Evolutionary conservation across 2,888 invertebrate species (phyloP).

Genomic region (Venustoraphidia nigricollis): DNA sequence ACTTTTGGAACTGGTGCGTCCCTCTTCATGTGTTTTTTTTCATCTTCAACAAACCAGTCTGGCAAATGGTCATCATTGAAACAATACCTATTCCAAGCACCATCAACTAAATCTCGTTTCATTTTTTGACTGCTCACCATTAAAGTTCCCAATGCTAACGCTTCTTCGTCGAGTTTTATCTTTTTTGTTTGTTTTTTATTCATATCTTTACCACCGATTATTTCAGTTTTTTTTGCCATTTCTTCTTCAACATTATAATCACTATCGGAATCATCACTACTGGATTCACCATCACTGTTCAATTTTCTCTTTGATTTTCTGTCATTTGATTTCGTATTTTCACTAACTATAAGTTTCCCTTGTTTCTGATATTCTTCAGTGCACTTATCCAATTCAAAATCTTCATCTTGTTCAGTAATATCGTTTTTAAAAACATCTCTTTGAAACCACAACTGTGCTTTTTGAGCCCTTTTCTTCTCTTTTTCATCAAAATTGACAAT

Average conservation of each 20-base stretch:
- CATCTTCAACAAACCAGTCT: conserved; percentile 92
- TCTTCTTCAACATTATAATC: conserved; percentile 33
- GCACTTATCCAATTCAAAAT: conserved; percentile 70
- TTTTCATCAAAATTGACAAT: conserved; percentile 67
- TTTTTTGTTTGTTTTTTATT: conserved; percentile 38
- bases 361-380: conserved; percentile 54
- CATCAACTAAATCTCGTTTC: conserved; percentile 78
- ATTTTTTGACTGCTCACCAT: conserved; percentile 82
- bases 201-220: conserved; percentile 45
- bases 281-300: conserved; percentile 17
- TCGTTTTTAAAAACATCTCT: conserved; percentile 69
- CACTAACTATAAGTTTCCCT: conserved; percentile 36
- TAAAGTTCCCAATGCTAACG: conserved; percentile 83
- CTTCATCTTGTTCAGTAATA: conserved; percentile 72
- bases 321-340: conserved; percentile 19
- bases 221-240: conserved; percentile 18
- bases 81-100: conserved; percentile 84
- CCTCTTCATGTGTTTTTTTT: conserved; percentile 76
- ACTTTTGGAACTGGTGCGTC: conserved; percentile 73
- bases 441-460: conserved; percentile 78
- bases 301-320: conserved; percentile 11
- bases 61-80: conserved; percentile 87
- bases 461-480: conserved; percentile 55
- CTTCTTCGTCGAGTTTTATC: conserved; percentile 66
- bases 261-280: conserved; percentile 19